phyloP scores from a whole-genome alignment of 2,888 invertebrate genomes.

The Melanargia galathea region DNA sequence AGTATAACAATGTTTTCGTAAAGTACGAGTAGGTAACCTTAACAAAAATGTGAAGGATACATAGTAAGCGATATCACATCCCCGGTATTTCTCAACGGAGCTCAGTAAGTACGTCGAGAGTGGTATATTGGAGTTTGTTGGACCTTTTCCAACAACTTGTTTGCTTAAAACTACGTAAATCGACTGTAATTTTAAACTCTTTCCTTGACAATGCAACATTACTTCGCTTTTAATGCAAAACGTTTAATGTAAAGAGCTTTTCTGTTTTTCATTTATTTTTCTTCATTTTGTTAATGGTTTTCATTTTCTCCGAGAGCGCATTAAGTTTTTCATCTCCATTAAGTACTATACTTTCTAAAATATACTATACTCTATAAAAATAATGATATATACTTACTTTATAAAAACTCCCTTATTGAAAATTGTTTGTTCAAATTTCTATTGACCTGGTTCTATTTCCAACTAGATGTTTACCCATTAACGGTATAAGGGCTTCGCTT shows the following conservation, averaged over 20 bases:
- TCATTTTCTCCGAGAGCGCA: neutral
- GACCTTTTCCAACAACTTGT: slow-evolving; percentile 27
- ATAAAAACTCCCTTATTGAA: too few relatives aligned
- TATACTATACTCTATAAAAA: neutral
- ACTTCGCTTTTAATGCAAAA: slow-evolving; percentile 21
- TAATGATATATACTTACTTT: too few relatives aligned
- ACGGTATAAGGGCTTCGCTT: slow-evolving; percentile 3
- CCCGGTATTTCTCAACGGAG: slow-evolving; percentile 19
- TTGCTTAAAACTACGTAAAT: slow-evolving; percentile 27
- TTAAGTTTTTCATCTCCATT: neutral
- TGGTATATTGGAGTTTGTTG: slow-evolving; percentile 27
- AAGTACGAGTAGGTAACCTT: neutral
- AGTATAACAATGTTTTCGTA: neutral
- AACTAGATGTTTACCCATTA: slow-evolving; percentile 26
- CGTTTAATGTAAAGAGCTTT: slow-evolving; percentile 17
- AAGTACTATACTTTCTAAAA: too few relatives aligned
- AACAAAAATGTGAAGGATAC: slow-evolving; percentile 4
- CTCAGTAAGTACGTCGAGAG: slow-evolving; percentile 16
- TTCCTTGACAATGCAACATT: slow-evolving; percentile 24
- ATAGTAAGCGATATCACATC: slow-evolving; percentile 8
- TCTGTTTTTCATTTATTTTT: slow-evolving; percentile 12
- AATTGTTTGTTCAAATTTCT: neutral
- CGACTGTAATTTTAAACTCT: slow-evolving; percentile 28
- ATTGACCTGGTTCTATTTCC: slow-evolving; percentile 23
- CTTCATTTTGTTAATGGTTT: neutral